Evolutionary conservation across 2,113 vertebrate species (phyloP).

Genomic region (Channa maculata): DNA sequence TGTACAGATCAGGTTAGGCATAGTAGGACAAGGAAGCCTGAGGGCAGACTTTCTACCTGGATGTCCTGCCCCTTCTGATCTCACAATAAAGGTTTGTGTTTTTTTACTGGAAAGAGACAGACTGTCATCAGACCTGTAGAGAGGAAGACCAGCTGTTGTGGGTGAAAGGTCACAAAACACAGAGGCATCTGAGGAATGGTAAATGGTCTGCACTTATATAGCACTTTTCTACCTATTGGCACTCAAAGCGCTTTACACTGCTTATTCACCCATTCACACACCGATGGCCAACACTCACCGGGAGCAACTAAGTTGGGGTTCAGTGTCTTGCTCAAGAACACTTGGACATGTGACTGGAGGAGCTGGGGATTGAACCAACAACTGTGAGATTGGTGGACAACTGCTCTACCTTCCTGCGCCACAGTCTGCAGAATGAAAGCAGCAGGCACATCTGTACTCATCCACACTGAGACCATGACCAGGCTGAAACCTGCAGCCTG

Average conservation of each 20-base stretch:
- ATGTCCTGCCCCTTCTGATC: background rate
- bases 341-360: no score
- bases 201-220: no score
- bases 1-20: background rate
- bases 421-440: conserved; percentile 47
- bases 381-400: no score
- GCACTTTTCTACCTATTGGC: no score
- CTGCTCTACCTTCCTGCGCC: no score
- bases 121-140: background rate
- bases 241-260: no score
- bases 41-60: background rate
- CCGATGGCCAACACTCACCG: no score
- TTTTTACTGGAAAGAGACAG: background rate
- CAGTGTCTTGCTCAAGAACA: no score
- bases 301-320: no score
- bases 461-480: background rate
- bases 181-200: conserved; percentile 44
- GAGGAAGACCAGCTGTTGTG: conserved; percentile 1
- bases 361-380: no score
- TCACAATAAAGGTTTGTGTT: background rate
- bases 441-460: conserved; percentile 20
- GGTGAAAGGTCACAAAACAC: conserved; percentile 35
- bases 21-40: background rate
- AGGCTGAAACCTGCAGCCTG: background rate
- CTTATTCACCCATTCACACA: no score